These are phyloP conservation scores for Enoplosus armatus DNA, from an alignment of 2,797 vertebrate species.

Conservation along the genomic window DNA sequence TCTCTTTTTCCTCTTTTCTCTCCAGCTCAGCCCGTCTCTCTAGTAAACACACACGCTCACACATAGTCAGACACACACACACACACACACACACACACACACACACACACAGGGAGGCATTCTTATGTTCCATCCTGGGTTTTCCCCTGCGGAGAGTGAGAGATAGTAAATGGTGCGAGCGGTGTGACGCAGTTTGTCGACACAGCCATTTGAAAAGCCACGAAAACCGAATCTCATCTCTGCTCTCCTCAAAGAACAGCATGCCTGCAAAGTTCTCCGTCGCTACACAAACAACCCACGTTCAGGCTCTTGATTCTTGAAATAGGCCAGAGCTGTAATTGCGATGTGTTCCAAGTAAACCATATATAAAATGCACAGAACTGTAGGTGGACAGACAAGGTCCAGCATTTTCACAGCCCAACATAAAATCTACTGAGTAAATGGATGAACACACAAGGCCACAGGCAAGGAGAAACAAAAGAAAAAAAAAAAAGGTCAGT, in stretches of 20 bases:
- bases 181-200: slow-evolving; percentile 59
- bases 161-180: slow-evolving; percentile 61
- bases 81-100: background rate
- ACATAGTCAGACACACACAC: slow-evolving; percentile 6
- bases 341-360: slow-evolving; percentile 37
- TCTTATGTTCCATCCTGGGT: slow-evolving; percentile 59
- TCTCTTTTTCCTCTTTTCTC: slow-evolving; percentile 40
- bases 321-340: slow-evolving; percentile 44
- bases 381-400: slow-evolving; percentile 30
- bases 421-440: slow-evolving; percentile 40
- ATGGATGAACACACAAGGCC: slow-evolving; percentile 41
- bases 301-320: slow-evolving; percentile 39
- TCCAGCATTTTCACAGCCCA: slow-evolving; percentile 20
- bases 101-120: slow-evolving; percentile 41
- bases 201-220: slow-evolving; percentile 60
- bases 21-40: slow-evolving; percentile 30
- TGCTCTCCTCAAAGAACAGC: slow-evolving; percentile 38
- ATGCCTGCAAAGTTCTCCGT: slow-evolving; percentile 30
- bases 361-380: slow-evolving; percentile 26
- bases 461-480: slow-evolving; percentile 10
- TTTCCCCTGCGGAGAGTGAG: slow-evolving; percentile 60
- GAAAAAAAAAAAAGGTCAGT: slow-evolving; percentile 25
- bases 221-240: slow-evolving; percentile 40
- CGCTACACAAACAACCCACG: slow-evolving; percentile 42
- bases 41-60: slow-evolving; percentile 30